Evolutionary conservation across 1,140 invertebrate genomes (phyloP).

Genomic region (Meteorus sp.): DNA sequence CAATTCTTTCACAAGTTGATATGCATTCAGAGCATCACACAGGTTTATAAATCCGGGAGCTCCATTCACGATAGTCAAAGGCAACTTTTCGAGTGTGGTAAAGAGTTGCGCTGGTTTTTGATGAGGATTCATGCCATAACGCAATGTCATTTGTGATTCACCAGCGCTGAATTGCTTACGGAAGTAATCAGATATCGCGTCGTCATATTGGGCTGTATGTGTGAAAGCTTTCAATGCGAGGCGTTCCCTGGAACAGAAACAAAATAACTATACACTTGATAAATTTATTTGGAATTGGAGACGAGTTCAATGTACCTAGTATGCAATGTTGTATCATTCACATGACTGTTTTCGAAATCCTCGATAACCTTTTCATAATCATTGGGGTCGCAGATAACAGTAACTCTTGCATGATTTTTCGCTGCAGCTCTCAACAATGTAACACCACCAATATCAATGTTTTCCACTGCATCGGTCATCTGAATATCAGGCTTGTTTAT

Average conservation of each 20-base stretch:
- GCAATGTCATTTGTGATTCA: conserved; percentile 77
- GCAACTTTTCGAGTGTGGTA: conserved; percentile 79
- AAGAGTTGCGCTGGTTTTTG: conserved; percentile 95
- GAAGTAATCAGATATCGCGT: conserved; percentile 94
- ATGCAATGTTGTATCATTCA: conserved; percentile 68
- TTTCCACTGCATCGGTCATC: conserved; percentile 91
- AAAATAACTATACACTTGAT: no score
- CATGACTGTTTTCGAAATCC: conserved; percentile 68
- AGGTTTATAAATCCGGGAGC: conserved; percentile 97
- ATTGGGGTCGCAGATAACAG: conserved; percentile 88
- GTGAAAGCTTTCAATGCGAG: conserved; percentile 92
- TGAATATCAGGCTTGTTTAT: conserved; percentile 81
- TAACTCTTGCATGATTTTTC: conserved; percentile 96
- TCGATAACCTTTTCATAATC: conserved; percentile 82
- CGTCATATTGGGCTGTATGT: conserved; percentile 93
- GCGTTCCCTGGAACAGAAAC: no score
- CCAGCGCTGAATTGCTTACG: conserved; percentile 83
- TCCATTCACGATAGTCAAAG: conserved; percentile 89
- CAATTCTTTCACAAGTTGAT: conserved; percentile 93
- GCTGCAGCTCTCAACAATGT: conserved; percentile 93
- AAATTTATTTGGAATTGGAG: conserved; percentile 63
- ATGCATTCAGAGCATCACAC: conserved; percentile 95
- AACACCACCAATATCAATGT: conserved; percentile 97
- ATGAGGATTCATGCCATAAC: conserved; percentile 98
- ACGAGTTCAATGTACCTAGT: conserved; percentile 66